Percentiles rank a stretch among this genome's conserved stretches.
Conservation (phyloP, 2,113 vertebrate genomes). For the Hyperoodon ampullatus region DNA sequence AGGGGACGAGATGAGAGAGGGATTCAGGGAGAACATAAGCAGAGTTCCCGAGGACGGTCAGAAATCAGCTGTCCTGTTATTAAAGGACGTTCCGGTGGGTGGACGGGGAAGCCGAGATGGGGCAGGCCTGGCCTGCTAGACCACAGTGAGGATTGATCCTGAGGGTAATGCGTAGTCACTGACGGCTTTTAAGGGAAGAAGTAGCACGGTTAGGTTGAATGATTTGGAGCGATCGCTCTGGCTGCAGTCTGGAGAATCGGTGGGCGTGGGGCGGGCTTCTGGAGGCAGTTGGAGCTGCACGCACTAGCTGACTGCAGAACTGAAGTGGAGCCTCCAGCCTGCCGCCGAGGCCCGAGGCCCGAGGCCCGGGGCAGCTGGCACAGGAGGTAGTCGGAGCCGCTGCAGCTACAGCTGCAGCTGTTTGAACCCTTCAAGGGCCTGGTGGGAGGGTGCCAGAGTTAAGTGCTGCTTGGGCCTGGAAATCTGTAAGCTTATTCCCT, state of each 20-base stretch:
- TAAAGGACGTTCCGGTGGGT: background rate
- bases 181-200: background rate
- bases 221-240: background rate
- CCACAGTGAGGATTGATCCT: background rate
- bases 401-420: background rate
- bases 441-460: background rate
- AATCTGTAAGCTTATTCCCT: background rate
- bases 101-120: background rate
- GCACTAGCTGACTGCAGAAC: background rate
- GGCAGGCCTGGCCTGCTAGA: background rate
- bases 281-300: background rate
- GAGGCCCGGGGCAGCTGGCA: background rate
- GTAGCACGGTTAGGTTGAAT: accelerated
- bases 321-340: accelerated
- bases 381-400: background rate
- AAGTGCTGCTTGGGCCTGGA: background rate
- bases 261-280: background rate
- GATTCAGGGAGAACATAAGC: background rate
- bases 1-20: accelerated
- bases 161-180: background rate
- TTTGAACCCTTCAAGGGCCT: background rate
- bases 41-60: background rate
- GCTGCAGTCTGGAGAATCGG: background rate
- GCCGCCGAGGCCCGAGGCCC: no score
- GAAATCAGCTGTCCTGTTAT: background rate